Percentiles rank a stretch among this genome's conserved stretches.
These are phyloP conservation scores for Paramormyrops kingsleyae DNA, from an alignment of 2,113 vertebrate genomes.

Conservation along the genomic window DNA sequence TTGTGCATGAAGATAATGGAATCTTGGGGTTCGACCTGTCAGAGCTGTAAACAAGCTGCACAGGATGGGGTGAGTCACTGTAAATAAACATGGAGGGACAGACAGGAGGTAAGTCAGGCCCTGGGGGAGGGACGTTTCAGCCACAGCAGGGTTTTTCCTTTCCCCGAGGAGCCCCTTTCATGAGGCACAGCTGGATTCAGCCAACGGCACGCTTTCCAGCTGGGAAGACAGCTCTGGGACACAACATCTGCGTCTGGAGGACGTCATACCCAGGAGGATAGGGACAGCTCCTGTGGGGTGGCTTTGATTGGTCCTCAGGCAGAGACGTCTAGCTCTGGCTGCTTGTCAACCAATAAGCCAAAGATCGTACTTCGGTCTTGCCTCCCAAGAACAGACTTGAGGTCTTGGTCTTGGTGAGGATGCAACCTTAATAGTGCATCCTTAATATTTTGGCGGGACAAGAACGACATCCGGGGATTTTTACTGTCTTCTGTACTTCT, in stretches of 20 bases:
- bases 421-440: background rate
- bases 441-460: background rate
- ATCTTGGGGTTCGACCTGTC: background rate
- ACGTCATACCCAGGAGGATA: background rate
- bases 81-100: background rate
- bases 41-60: background rate
- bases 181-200: conserved; percentile 32
- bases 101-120: background rate
- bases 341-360: background rate
- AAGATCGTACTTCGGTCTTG: background rate
- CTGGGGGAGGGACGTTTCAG: background rate
- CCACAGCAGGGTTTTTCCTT: background rate
- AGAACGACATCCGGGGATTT: background rate
- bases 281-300: background rate
- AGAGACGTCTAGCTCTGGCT: background rate
- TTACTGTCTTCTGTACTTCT: background rate
- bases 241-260: conserved; percentile 24
- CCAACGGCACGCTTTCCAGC: conserved; percentile 24
- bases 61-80: background rate
- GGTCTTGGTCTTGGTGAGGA: background rate
- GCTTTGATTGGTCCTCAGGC: background rate
- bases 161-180: background rate
- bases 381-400: background rate
- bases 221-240: conserved; percentile 17
- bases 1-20: background rate